Evolutionary conservation across 2,797 vertebrate genomes (phyloP).

Genomic region (Coccyzus lansbergi): DNA sequence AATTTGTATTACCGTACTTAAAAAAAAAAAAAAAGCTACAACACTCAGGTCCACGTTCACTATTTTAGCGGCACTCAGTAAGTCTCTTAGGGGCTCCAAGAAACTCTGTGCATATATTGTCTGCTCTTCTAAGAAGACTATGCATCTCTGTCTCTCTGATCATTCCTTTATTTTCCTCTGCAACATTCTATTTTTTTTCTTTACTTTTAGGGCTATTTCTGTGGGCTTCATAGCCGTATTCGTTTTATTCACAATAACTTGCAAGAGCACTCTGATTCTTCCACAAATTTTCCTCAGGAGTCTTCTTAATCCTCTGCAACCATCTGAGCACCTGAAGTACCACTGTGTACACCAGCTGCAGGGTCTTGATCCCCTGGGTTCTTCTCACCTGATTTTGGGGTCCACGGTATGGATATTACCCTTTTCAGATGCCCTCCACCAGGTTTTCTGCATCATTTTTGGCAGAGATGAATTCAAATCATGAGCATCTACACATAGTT

Average conservation of each 20-base stretch:
- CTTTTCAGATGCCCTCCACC: not conserved
- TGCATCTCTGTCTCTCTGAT: slow-evolving; percentile 48
- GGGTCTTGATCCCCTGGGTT: not conserved
- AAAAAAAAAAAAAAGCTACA: not conserved
- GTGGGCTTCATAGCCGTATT: slow-evolving; percentile 50
- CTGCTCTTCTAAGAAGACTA: slow-evolving; percentile 53
- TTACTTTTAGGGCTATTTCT: slow-evolving; percentile 48
- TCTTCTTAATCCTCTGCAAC: not conserved
- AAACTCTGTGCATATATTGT: slow-evolving; percentile 18
- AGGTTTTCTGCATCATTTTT: not conserved
- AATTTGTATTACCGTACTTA: slow-evolving; percentile 47
- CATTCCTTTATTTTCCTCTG: slow-evolving; percentile 38
- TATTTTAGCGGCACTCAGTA: slow-evolving; percentile 57
- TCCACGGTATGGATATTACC: not conserved
- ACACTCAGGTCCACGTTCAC: slow-evolving; percentile 45
- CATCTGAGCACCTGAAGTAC: not conserved
- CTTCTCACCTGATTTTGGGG: not conserved
- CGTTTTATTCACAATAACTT: slow-evolving; percentile 4
- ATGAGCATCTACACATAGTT: not conserved
- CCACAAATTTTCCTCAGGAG: not conserved
- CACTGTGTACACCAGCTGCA: accelerated
- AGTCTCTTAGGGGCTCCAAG: slow-evolving; percentile 51
- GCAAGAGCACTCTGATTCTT: slow-evolving; percentile 3
- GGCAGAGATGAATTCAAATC: not conserved
- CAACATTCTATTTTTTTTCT: not conserved